A percentile compares a stretch with the other conserved stretches of the same genome.
Evolutionary conservation across 2,888 invertebrate species (phyloP).

Genomic region (Sminthurinus aureus): DNA sequence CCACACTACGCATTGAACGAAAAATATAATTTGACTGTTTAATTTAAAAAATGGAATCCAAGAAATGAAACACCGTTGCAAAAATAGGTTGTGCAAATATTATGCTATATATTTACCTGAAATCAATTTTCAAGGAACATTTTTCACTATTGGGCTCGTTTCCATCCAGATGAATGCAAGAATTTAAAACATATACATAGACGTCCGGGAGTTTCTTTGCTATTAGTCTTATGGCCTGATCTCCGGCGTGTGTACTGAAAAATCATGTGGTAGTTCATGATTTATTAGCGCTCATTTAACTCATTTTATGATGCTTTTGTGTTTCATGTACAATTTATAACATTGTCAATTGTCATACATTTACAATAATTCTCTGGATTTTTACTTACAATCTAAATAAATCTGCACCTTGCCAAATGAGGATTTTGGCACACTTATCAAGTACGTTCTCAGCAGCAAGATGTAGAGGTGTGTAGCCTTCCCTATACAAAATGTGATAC

Average conservation of each 20-base stretch:
- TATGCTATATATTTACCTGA: constrained; percentile 14
- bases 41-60: neutral
- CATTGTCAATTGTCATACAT: neutral
- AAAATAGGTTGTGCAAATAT: too few species aligned
- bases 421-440: constrained; percentile 82
- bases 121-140: constrained; percentile 35
- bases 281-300: too few species aligned
- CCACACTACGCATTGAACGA: neutral
- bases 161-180: constrained; percentile 69
- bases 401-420: constrained; percentile 85
- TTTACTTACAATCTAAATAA: constrained; percentile 70
- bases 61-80: neutral
- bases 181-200: constrained; percentile 80
- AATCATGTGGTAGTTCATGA: neutral
- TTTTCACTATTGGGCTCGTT: constrained; percentile 55
- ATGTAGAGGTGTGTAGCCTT: constrained; percentile 85
- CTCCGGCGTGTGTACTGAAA: constrained; percentile 79
- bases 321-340: neutral
- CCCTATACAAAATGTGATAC: constrained; percentile 66
- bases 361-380: too few species aligned
- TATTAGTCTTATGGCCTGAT: constrained; percentile 83
- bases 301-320: neutral
- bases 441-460: constrained; percentile 86
- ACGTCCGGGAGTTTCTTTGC: constrained; percentile 87
- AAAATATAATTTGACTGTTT: too few species aligned